Percentiles rank a stretch among this genome's conserved stretches.
phyloP scores from a whole-genome alignment of 2,797 vertebrate genomes.

The Arrhamphus sclerolepis region DNA sequence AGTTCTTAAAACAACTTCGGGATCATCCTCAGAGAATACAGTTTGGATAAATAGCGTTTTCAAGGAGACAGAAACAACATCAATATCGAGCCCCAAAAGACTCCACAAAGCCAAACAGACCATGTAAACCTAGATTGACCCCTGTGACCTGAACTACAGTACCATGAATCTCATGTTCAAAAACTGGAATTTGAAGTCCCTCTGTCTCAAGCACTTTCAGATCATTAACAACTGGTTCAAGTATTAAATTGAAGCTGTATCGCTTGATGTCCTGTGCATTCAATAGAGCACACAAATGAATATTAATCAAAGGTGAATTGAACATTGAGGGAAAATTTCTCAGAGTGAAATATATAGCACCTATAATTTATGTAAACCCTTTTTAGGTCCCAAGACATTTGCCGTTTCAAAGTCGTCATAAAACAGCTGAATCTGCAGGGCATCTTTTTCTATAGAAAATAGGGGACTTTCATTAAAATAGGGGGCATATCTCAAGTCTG shows the following conservation, averaged over 20 bases:
- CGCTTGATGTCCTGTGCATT: conserved; percentile 38
- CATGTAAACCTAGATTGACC: conserved; percentile 20
- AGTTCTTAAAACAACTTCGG: no score
- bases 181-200: conserved; percentile 4
- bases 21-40: no score
- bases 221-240: conserved; percentile 11
- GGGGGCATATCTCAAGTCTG: not conserved
- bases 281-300: conserved; percentile 37
- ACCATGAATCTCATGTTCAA: not conserved
- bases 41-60: conserved; percentile 30
- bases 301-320: conserved; percentile 18
- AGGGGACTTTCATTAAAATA: conserved; percentile 1
- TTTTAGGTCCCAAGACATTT: conserved; percentile 4
- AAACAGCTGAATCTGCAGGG: not conserved
- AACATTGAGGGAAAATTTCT: not conserved
- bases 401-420: not conserved
- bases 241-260: conserved; percentile 19
- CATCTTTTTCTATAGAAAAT: not conserved
- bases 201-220: no score
- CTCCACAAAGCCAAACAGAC: conserved; percentile 42
- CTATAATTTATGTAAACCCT: conserved; percentile 9
- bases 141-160: not conserved
- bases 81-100: conserved; percentile 41
- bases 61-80: conserved; percentile 35
- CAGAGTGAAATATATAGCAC: conserved; percentile 11